Evolutionary conservation across 2,113 vertebrate genomes (phyloP).

Genomic region (Emydocephalus ijimae): DNA sequence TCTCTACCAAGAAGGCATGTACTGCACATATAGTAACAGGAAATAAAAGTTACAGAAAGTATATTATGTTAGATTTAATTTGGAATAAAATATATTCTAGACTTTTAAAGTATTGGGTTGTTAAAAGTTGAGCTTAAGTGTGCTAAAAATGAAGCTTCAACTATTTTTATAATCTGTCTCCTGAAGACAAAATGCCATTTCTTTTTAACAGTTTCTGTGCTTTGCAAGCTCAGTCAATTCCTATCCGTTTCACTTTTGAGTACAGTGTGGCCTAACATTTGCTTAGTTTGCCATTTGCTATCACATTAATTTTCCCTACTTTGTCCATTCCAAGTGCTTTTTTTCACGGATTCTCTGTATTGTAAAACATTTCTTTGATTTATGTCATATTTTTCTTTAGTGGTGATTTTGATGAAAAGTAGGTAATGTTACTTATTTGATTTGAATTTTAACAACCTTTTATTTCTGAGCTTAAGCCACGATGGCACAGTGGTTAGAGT

Average conservation of each 20-base stretch:
- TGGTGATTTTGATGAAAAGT: neutral
- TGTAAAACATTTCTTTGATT: neutral
- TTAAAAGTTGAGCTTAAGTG: conserved; percentile 49
- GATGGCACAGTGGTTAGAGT: too few relatives aligned
- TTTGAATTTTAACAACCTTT: neutral
- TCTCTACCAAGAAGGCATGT: conserved; percentile 51
- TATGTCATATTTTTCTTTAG: neutral
- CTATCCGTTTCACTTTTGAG: conserved; percentile 22
- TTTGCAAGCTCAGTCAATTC: conserved; percentile 41
- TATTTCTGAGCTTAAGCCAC: neutral
- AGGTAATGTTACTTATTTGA: neutral
- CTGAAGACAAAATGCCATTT: conserved; percentile 38
- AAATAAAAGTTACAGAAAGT: conserved; percentile 53
- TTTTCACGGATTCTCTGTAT: conserved; percentile 19
- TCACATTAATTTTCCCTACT: neutral
- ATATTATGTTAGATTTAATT: conserved; percentile 49
- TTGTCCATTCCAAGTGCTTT: neutral
- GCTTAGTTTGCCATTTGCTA: conserved; percentile 5
- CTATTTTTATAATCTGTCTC: conserved; percentile 10
- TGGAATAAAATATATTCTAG: conserved; percentile 48
- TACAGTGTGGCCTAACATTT: conserved; percentile 3
- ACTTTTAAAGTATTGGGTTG: conserved; percentile 29
- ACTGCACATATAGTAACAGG: conserved; percentile 41
- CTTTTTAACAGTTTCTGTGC: conserved; percentile 31
- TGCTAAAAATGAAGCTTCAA: conserved; percentile 47